Base-by-base conservation (phyloP, 2,113 vertebrate species). In the Sceloporus tristichus region DNA sequence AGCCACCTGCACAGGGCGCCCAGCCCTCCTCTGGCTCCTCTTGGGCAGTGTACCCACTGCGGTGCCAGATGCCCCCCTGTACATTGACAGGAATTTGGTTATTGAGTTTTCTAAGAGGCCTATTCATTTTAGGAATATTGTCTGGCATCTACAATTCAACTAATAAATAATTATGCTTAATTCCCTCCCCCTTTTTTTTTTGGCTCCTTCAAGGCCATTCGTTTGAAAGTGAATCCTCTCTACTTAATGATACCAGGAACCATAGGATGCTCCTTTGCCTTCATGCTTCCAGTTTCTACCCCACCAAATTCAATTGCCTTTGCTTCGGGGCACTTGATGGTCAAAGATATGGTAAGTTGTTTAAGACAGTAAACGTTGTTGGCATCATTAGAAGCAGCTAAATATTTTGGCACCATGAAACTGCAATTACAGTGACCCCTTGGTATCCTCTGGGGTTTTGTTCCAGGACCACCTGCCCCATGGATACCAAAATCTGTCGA, bases 271-370 rank as follows among this genome's bases (percentile, higher is more conserved):
- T 99, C 98, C 16, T 99, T 98, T 0, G 98, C 98, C 1, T 99
- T 99, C 95, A 99, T 99, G 99, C 96, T 99, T 65, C 98, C 99
- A 0, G 98, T 99, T 83, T 98, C 98, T 0, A 99, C 99, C 0
- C 98, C 99, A 21, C 99, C 99, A 68, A 99, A 99, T 96, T 99
- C 98, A 11, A 99, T 99, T n/a, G 99, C 99, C 0, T 99, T 99
- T 83, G 97, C 99, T 70, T 98, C 98, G 4, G 99, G 99, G 87
- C 98, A 99, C 87, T 96, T 99, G 88, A 86, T 98, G 97, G 98
- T 99, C 87, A 99, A 98, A 96, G 99, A 99, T 94, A 99, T 99
- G 98, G 99, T 99, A 95, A 93, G 96, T 91, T 79, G 25, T 76
- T 92, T 91, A 79, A 56, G 42, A 19, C 54, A 70, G 1, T 68